Evolutionary conservation across 2,888 invertebrate genomes (phyloP).

Genomic region (Phragmatobia fuliginosa): DNA sequence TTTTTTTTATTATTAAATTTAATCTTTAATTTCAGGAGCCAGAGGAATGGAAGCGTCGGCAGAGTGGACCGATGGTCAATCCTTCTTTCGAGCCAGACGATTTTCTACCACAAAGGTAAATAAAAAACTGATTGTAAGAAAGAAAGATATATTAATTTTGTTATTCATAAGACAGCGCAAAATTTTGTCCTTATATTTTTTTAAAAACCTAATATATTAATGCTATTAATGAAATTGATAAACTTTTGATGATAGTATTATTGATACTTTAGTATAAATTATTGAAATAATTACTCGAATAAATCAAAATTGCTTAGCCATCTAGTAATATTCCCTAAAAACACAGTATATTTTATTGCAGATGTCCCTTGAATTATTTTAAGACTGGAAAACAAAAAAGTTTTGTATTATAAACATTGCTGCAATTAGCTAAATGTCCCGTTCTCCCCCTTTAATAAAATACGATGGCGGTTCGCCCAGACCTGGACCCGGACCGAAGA

Average conservation of each 20-base stretch:
- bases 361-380: too few species aligned
- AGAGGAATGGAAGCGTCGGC: constrained; percentile 74
- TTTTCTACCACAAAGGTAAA: constrained; percentile 73
- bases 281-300: too few species aligned
- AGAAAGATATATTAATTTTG: neutral
- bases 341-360: too few species aligned
- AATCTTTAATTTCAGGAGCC: constrained; percentile 69
- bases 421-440: too few species aligned
- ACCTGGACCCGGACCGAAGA: neutral
- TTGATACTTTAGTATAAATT: too few species aligned
- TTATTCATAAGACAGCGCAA: neutral
- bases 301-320: too few species aligned
- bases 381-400: too few species aligned
- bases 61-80: constrained; percentile 80
- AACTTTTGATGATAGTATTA: too few species aligned
- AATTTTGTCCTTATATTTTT: neutral
- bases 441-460: too few species aligned
- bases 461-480: neutral
- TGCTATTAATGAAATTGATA: too few species aligned
- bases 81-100: constrained; percentile 85
- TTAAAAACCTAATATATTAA: too few species aligned
- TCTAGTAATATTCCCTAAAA: too few species aligned
- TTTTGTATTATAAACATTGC: neutral
- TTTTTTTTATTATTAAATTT: neutral
- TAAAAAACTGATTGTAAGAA: neutral